phyloP scores from a whole-genome alignment of 2,888 invertebrate species.

The Eupeodes luniger region DNA sequence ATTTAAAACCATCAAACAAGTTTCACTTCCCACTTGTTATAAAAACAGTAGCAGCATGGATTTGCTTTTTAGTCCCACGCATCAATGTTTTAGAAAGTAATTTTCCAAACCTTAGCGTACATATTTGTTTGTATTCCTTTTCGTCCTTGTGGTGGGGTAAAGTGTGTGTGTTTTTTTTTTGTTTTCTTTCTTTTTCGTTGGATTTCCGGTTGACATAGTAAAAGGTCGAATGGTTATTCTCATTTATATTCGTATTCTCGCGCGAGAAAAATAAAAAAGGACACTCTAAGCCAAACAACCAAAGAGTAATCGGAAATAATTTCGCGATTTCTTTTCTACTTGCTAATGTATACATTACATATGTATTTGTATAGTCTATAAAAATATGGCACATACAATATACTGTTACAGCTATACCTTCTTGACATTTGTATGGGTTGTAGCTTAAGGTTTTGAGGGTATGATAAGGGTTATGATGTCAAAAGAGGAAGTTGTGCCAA shows the following conservation, averaged over 20 bases:
- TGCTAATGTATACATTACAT: not conserved
- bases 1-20: conserved; percentile 28
- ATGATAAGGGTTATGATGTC: conserved; percentile 22
- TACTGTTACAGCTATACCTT: not conserved
- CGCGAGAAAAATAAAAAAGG: conserved; percentile 50
- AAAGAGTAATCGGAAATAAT: conserved; percentile 71
- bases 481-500: not conserved
- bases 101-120: conserved; percentile 39
- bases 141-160: not conserved
- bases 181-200: conserved; percentile 5
- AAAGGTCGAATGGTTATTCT: conserved; percentile 54
- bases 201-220: conserved; percentile 52
- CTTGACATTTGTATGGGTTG: conserved; percentile 52
- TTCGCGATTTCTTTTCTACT: conserved; percentile 47
- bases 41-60: conserved; percentile 12
- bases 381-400: too few relatives aligned
- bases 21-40: conserved; percentile 63
- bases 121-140: not conserved
- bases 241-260: conserved; percentile 52
- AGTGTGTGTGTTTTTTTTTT: too few relatives aligned
- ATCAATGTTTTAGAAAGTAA: conserved; percentile 60
- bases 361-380: too few relatives aligned
- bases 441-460: conserved; percentile 2
- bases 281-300: conserved; percentile 56
- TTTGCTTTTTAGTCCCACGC: conserved; percentile 47